These are phyloP conservation scores for Equus przewalskii DNA, from an alignment of 2,113 vertebrate genomes.

Conservation along the genomic window DNA sequence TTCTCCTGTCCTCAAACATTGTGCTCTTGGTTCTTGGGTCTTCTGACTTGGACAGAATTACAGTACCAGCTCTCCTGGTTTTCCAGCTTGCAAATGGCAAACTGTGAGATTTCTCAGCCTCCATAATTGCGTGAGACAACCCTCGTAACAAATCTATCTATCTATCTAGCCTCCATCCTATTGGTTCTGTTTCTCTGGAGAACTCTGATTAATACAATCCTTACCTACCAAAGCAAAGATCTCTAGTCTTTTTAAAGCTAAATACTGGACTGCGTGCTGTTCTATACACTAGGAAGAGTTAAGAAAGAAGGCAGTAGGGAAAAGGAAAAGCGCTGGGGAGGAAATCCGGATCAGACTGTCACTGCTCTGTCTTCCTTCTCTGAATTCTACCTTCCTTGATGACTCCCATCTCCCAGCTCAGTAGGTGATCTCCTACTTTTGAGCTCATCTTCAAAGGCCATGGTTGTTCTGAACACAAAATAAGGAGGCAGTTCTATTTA, in stretches of 20 bases:
- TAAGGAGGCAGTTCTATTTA: background rate
- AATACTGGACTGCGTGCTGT: background rate
- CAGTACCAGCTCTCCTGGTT: background rate
- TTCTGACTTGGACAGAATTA: background rate
- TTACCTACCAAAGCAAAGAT: background rate
- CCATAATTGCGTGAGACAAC: background rate
- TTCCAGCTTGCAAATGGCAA: background rate
- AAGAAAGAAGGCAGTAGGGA: background rate
- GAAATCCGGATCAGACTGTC: background rate
- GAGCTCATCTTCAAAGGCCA: background rate
- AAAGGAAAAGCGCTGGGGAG: background rate
- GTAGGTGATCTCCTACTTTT: background rate
- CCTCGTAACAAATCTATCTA: background rate
- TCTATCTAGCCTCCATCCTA: background rate
- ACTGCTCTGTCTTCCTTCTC: background rate
- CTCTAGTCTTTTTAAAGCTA: background rate
- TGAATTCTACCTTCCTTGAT: background rate
- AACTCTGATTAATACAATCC: background rate
- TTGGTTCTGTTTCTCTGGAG: background rate
- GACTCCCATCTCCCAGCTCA: background rate
- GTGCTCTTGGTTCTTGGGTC: background rate
- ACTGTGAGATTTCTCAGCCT: background rate
- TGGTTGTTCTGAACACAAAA: background rate
- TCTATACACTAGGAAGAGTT: background rate
- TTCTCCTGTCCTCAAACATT: background rate